Evolutionary conservation across 2,113 vertebrate species (phyloP).

Genomic region (Trogon melanurus): DNA sequence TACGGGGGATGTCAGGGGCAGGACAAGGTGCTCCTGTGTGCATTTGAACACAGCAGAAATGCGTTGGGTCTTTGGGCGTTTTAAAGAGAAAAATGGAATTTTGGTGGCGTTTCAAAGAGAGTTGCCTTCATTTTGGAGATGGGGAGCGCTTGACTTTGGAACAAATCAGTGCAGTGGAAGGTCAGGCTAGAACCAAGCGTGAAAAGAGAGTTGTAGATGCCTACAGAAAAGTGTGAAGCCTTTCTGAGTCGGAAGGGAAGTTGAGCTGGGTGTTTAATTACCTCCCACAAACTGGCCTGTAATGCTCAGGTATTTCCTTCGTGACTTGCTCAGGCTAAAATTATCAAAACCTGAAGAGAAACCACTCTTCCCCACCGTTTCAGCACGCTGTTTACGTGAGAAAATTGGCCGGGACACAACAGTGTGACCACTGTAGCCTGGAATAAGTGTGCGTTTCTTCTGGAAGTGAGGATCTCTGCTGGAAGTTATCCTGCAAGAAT

Average conservation of each 20-base stretch:
- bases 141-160: not conserved
- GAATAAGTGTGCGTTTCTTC: not conserved
- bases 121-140: not conserved
- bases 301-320: conserved; percentile 56
- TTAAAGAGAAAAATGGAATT: not conserved
- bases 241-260: not conserved
- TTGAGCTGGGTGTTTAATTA: conserved; percentile 5
- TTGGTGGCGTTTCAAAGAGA: not conserved
- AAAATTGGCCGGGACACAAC: not conserved
- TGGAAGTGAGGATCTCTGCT: not conserved
- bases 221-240: not conserved
- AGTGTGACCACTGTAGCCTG: not conserved
- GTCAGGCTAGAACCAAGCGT: not conserved
- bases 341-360: conserved; percentile 34
- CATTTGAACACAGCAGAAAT: not conserved
- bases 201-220: not conserved
- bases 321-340: conserved; percentile 48
- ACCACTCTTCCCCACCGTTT: not conserved
- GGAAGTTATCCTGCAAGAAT: not conserved
- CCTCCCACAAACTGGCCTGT: not conserved
- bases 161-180: not conserved
- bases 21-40: not conserved
- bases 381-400: not conserved
- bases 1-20: not conserved
- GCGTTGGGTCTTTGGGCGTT: accelerated